Evolutionary conservation across 1,140 invertebrate species (phyloP), one percentile per base, ranked within the genome.

Genomic region (Calliopsis andreniformis): DNA sequence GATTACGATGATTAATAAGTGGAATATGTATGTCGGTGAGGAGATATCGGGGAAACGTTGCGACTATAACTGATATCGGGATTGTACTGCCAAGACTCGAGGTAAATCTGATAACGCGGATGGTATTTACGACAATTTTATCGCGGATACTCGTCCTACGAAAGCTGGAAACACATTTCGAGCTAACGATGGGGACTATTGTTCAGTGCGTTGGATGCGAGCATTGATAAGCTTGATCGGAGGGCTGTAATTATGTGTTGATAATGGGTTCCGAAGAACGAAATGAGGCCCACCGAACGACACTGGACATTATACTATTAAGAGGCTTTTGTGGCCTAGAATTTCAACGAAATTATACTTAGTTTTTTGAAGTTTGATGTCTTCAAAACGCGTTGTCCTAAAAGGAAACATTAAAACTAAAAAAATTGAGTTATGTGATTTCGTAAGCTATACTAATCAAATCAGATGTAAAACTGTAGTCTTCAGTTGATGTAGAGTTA

Each of bases 1-100:
- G 20, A 63, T 78, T 78, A 64, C 43, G 39, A 30, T 42, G 47
- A 77, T 64, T 70, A 55, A 64, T 49, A 30, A 58, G 43, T 2
- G 30, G 70, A 51, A 73, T 53, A 76, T 70, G 56, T 68, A 49
- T 42, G 45, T 43, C 32, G 49, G 55, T 28, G 28, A 14, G 30
- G 75, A 39, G 39, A 70, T 78, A 61, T n/a, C 10, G 25, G 39
- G 18, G 45, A 28, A 76, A 49, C 59, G 64, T 55, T 25, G 66
- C 16, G 30, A 71, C 56, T 49, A 39, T 28, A 2, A 3, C 25
- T 39, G 30, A 35, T 35, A 71, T 62, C 68, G 62, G 62, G 68
- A 71, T 71, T 18, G 43, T 39, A 8, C 64, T 5, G 28, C 8
- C 35, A 30, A 35, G 49, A 14, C 51, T 28, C 30, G 25, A 51